Evolutionary conservation across 2,888 invertebrate species (phyloP), one percentile per base, ranked within the genome.

Genomic region (Thereva nobilitata): DNA sequence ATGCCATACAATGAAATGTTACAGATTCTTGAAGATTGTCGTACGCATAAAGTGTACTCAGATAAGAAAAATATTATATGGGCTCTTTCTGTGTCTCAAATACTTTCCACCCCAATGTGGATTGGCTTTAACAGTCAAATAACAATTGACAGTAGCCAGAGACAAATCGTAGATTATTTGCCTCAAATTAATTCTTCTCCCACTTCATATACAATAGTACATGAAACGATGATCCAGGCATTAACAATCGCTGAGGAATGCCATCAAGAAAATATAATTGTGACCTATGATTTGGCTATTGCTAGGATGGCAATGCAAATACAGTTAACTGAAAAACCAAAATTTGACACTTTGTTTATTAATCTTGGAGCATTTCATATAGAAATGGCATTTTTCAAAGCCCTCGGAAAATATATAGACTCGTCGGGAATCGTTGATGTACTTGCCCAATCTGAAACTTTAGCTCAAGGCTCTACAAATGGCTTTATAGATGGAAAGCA

Each of bases 321-420:
- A 53, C 73, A 76, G 69, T 47, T 72, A 61, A 68, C 70, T 56
- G 74, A 76, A 64, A 52, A 53, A 42, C 71, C 74, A 59, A 70
- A 64, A 70, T 78, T 74, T 72, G 71, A 76, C 56, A 74, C 76
- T 65, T 10, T 79, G 68, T 79, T 77, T 68, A 75, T 79, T 50
- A 74, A 77, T 73, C 68, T 76, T 12, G 78, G 77, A 12, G 67
- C 73, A 42, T 79, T 81, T 72, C 74, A 75, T 70, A 64, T 75
- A 52, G 66, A 68, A 71, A 69, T 75, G 72, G 72, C 73, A 5
- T 73, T 64, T 70, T 74, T 76, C 63, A 75, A 75, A 72, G 73
- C 76, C 44, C 47, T 76, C 37, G 74, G 75, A 38, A 73, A 72
- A 70, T 74, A 73, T 70, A 75, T 74, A 37, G 72, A 76, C 64